Evolutionary conservation across 2,113 vertebrate genomes (phyloP), one percentile per base, ranked within the genome.

Genomic region (Hyaena hyaena): DNA sequence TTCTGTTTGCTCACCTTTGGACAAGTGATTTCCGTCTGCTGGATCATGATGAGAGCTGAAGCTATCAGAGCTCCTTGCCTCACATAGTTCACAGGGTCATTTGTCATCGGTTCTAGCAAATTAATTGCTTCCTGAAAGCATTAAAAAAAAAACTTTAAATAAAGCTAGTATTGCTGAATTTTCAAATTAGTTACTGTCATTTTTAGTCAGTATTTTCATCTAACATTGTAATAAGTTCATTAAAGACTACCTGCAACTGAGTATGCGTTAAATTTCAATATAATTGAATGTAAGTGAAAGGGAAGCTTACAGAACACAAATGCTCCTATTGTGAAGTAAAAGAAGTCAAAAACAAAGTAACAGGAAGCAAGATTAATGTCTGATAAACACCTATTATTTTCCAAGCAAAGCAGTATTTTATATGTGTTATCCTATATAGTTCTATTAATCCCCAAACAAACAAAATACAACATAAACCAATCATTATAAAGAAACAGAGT

Each of bases 51-150:
- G 96, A 99, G 99, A 73, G 99, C 99, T 4, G 99, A 99, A 19
- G 99, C 99, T 95, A 99, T 99, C 88, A 99, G 99, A 39, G 99
- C 99, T 17, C 99, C 99, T 96, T 99, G 99, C 97, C 99, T 99
- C 89, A 99, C 99, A 0, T 99, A 99, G 98, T 99, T 99, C 93
- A 99, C 99, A 0, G 99, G 99, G 98, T 99, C 99, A 4, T 99
- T 99, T 97, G 99, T 99, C 99, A 99, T 99, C 39, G 99, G 99
- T 97, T 99, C 99, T 93, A 99, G 98, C 97, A 99, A 99, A 98
- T 99, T 99, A 98, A 99, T 99, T 71, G 99, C 99, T 99, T 99
- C 99, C 99, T 99, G 98, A 98, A 95, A 89, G 16, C 26, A 97
- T 93, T 90, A 69, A 80, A 43, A 50, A 43, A 50, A 92, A 79